Evolutionary conservation across 2,113 vertebrate genomes (phyloP), one percentile per base, ranked within the genome.

Genomic region (Crotalus horridus): DNA sequence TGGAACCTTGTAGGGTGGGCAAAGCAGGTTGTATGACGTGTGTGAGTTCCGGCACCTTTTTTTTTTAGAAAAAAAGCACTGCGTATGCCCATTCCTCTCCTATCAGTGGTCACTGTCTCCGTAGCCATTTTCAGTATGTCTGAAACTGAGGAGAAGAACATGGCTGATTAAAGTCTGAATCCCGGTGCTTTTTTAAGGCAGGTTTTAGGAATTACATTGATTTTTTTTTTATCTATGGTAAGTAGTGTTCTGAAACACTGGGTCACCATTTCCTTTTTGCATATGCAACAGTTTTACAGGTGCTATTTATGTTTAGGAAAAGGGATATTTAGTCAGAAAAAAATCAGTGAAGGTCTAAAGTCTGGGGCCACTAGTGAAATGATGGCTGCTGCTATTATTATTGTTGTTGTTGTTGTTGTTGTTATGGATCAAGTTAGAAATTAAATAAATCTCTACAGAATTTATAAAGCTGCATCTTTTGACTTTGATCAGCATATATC

Each of bases 401-500:
- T 51, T 51, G 7, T 48, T 48, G 48, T 48, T 46, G 48, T 48
- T 48, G 48, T 9, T 51, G 48, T 51, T 48, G 48, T 51, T 51
- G 7, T 51, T 51, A 10, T 51, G 74, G 87, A 89, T 2, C 1
- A 39, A 90, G 93, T 96, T 94, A 94, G 94, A 23, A 55, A 91
- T 89, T 89, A 92, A 94, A 88, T 6, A 90, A 92, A 91, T 69
- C 56, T 95, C 92, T 93, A 88, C n/a, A 88, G 92, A 95, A 94
- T 94, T 91, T 95, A 93, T 89, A 88, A 94, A 90, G 64, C 55
- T 39, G 20, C 86, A 17, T 91, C 91, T 0, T 9, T 61, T 69
- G 24, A 20, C 93, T 96, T 95, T 46, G 24, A 91, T 94, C 74
- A 54, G 90, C 95, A 90, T 95, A 2, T 46, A 93, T 92, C 94